Percentiles rank a stretch among this genome's conserved stretches.
Conservation (phyloP, 1,140 invertebrate genomes). For the Platorchestia sp. region DNA sequence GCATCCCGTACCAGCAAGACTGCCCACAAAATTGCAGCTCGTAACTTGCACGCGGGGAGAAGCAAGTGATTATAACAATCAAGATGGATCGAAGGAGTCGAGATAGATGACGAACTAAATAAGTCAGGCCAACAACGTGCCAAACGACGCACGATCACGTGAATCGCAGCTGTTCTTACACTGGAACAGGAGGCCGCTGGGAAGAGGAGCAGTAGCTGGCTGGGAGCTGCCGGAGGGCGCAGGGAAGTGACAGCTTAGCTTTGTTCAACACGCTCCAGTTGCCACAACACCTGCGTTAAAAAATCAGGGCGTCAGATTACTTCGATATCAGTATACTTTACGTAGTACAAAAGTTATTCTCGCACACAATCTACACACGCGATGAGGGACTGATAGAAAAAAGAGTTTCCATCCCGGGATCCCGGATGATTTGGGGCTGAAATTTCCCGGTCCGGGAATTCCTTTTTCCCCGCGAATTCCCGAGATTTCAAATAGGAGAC, state of each 20-base stretch:
- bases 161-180: no score
- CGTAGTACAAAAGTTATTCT: background rate
- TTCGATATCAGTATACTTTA: background rate
- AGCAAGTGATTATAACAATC: background rate
- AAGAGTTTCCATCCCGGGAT: no score
- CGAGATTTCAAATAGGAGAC: no score
- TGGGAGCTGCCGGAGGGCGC: background rate
- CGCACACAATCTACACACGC: background rate
- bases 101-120: background rate
- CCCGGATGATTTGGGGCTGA: no score
- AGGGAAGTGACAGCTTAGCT: background rate
- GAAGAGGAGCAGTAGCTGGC: no score
- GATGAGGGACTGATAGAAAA: background rate
- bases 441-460: no score
- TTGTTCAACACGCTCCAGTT: conserved; percentile 62
- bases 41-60: background rate
- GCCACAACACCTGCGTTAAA: conserved; percentile 63
- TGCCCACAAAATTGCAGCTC: no score
- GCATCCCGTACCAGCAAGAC: no score
- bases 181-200: no score
- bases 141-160: no score
- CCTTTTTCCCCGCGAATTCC: no score
- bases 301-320: background rate
- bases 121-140: background rate
- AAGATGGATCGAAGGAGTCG: background rate